Conservation (phyloP, 2,797 vertebrate species). For the Sebastes paucispinis region DNA sequence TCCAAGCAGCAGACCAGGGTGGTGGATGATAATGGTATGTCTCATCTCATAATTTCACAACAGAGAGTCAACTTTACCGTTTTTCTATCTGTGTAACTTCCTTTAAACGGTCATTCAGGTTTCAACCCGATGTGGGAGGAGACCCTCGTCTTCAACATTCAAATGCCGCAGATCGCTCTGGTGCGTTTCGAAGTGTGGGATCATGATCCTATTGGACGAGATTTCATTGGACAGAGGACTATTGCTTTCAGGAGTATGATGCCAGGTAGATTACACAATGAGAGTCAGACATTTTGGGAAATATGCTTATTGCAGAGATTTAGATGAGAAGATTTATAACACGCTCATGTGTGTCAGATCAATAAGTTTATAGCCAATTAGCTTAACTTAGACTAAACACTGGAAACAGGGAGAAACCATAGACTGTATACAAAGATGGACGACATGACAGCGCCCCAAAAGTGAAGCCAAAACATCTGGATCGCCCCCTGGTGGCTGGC, state of each 20-base stretch:
- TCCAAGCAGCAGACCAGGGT: conserved; percentile 94
- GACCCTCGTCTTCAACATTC: conserved; percentile 91
- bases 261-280: conserved; percentile 84
- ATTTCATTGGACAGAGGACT: conserved; percentile 96
- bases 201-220: conserved; percentile 92
- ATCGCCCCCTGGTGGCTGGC: too few relatives aligned
- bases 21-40: conserved; percentile 94
- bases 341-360: neutral
- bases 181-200: conserved; percentile 97
- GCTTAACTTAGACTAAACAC: neutral
- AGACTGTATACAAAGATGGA: too few relatives aligned
- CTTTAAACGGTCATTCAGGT: conserved; percentile 68
- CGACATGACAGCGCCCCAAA: too few relatives aligned
- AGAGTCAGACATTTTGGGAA: neutral
- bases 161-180: conserved; percentile 92
- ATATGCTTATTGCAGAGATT: neutral
- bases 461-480: too few relatives aligned
- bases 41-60: neutral
- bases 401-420: too few relatives aligned
- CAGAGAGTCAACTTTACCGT: too few relatives aligned
- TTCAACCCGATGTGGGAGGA: conserved; percentile 99
- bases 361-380: neutral
- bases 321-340: neutral
- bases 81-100: neutral
- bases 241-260: conserved; percentile 93